Base-by-base conservation (phyloP, 2,113 vertebrate species). In the Miniopterus natalensis region DNA sequence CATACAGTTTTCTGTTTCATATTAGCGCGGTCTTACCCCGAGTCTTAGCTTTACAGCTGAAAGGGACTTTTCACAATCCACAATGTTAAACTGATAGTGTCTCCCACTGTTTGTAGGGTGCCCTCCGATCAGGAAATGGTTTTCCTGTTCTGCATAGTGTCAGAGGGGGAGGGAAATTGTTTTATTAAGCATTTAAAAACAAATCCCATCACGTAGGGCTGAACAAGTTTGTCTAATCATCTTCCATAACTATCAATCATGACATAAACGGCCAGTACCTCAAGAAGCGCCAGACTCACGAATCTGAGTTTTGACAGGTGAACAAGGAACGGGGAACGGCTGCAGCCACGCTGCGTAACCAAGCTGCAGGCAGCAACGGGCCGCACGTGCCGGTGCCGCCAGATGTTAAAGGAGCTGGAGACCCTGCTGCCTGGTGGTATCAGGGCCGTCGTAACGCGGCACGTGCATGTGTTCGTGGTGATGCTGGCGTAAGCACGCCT, bases 171-270 rank as follows among this genome's bases (percentile, higher is more conserved):
- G 7, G 14, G 31, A 92, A 31, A 88, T 12, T 92, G 8, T 79
- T 93, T 84, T 14, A 84, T 27, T 70, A 94, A 85, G 6, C 42
- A 88, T 88, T 77, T 78, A 49, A 90, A 90, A 93, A 81, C 45
- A 14, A 65, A 10, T 40, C 29, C 13, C 42, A 51, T 13, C 20
- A 31, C 80, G 31, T 11, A 92, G 6, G 6, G 3, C 36, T 89
- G 27, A 57, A 84, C 61, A 17, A 23, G 8, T 89, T 81, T 57
- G 61, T 71, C 10, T 77, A 87, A 31, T 73, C 13, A 74, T 40
- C 40, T 3, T 80, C 42, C 86, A 3, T 47, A 66, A 81, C 13
- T 36, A 57, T 61, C 42, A 74, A 31, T 45, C 55, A 90, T 4
- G 25, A 42, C 47, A 42, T 18, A 97, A 93, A 66, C 36, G 47